These are phyloP conservation scores for Dicranocentrus wangi DNA, from an alignment of 2,888 invertebrate species.

Conservation along the genomic window DNA sequence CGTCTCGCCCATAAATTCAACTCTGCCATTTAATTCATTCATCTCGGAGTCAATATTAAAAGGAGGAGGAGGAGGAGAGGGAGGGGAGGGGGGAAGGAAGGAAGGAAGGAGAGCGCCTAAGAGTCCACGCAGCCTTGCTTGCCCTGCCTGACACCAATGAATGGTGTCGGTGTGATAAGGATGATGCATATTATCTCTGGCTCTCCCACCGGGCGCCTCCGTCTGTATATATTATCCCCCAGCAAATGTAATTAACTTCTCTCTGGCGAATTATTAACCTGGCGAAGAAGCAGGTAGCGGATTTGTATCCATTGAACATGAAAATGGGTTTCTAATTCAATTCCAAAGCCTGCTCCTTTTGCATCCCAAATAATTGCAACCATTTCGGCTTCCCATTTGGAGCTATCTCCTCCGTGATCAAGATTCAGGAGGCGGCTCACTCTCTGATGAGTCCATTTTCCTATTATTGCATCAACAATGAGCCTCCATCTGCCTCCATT, in stretches of 20 bases:
- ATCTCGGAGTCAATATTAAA: neutral
- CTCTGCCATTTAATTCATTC: slow-evolving; percentile 13
- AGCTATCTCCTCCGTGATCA: too few relatives aligned
- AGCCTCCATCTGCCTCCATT: slow-evolving; percentile 69
- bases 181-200: slow-evolving; percentile 19
- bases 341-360: too few relatives aligned
- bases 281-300: neutral
- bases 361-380: too few relatives aligned
- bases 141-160: slow-evolving; percentile 28
- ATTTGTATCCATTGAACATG: neutral
- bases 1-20: slow-evolving; percentile 18
- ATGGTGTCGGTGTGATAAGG: slow-evolving; percentile 23
- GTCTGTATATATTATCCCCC: too few relatives aligned
- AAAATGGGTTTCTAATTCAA: too few relatives aligned
- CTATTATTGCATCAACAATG: too few relatives aligned
- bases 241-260: slow-evolving; percentile 39
- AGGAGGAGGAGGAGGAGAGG: neutral
- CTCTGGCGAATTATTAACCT: slow-evolving; percentile 20
- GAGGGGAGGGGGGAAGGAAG: too few relatives aligned
- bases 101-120: too few relatives aligned
- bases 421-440: too few relatives aligned
- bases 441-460: too few relatives aligned
- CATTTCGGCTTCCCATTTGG: too few relatives aligned
- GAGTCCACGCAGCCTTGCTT: too few relatives aligned
- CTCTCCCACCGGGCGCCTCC: neutral